Evolutionary conservation across 30 jellyfish, hydroid and myxozoan genomes (phyloP).

Genomic region (Pseudorhiza aurosa): DNA sequence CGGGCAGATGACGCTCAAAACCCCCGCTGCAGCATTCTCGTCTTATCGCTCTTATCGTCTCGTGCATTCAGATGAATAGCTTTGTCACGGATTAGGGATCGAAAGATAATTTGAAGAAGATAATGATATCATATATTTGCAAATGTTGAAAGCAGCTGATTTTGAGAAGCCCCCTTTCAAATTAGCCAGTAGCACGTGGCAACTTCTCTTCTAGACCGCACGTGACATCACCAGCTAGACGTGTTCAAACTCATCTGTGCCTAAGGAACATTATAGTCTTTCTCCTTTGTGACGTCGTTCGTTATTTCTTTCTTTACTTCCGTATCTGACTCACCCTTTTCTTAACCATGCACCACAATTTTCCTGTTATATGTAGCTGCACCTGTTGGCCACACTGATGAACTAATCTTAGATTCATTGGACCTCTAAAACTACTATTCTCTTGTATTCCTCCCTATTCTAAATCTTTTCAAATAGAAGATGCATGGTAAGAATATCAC

Average conservation of each 20-base stretch:
- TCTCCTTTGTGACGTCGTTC: neutral
- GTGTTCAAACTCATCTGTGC: neutral
- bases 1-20: slow-evolving; percentile 5
- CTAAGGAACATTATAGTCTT: neutral
- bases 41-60: slow-evolving; percentile 22
- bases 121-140: slow-evolving; percentile 30
- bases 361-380: too few species aligned
- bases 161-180: neutral
- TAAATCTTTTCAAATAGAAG: too few species aligned
- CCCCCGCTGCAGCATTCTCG: slow-evolving; percentile 6
- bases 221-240: slow-evolving; percentile 31
- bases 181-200: slow-evolving; percentile 42
- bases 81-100: slow-evolving; percentile 36
- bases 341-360: too few species aligned
- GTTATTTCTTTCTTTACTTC: neutral
- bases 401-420: too few species aligned
- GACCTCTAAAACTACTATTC: too few species aligned
- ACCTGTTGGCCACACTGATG: too few species aligned
- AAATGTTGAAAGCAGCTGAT: slow-evolving; percentile 45
- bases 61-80: slow-evolving; percentile 9
- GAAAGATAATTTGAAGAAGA: slow-evolving; percentile 23
- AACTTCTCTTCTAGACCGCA: slow-evolving; percentile 31
- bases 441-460: too few species aligned
- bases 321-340: neutral
- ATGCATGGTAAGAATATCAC: too few species aligned